Evolutionary conservation across 1,140 invertebrate genomes (phyloP).

Genomic region (Zaprionus ghesquierei): DNA sequence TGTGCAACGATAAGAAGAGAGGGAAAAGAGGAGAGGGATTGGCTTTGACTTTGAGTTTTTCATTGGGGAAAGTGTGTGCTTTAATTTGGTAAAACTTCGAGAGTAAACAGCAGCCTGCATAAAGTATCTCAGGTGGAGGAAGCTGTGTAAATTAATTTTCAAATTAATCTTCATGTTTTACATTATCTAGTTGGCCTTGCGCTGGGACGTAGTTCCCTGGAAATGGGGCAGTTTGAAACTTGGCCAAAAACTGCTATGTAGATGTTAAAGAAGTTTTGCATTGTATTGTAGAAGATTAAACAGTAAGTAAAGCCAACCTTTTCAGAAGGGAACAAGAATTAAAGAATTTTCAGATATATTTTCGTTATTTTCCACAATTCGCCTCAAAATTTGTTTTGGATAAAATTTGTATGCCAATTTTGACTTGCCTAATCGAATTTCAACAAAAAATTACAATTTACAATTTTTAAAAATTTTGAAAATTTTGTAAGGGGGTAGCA

Average conservation of each 20-base stretch:
- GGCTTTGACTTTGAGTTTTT: constrained; percentile 22
- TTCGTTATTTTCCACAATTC: too few relatives aligned
- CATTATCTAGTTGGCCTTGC: not conserved
- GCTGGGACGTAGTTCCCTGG: not conserved
- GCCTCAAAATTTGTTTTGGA: too few relatives aligned
- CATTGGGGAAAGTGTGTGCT: constrained; percentile 4
- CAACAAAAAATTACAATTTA: too few relatives aligned
- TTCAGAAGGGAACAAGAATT: too few relatives aligned
- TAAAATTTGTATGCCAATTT: too few relatives aligned
- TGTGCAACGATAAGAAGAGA: not conserved
- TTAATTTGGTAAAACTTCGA: constrained; percentile 23
- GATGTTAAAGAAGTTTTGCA: not conserved
- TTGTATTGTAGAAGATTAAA: too few relatives aligned
- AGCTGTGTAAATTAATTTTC: not conserved
- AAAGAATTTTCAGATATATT: too few relatives aligned
- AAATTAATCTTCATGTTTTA: not conserved
- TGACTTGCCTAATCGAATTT: too few relatives aligned
- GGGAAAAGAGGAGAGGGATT: not conserved
- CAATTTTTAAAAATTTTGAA: too few relatives aligned
- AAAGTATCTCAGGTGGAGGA: not conserved
- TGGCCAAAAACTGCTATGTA: not conserved
- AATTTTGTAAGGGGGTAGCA: too few relatives aligned
- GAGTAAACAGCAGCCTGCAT: not conserved
- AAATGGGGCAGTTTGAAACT: not conserved
- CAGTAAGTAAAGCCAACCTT: too few relatives aligned